Evolutionary conservation across 2,888 invertebrate species (phyloP).

Genomic region (Biston stratarius): DNA sequence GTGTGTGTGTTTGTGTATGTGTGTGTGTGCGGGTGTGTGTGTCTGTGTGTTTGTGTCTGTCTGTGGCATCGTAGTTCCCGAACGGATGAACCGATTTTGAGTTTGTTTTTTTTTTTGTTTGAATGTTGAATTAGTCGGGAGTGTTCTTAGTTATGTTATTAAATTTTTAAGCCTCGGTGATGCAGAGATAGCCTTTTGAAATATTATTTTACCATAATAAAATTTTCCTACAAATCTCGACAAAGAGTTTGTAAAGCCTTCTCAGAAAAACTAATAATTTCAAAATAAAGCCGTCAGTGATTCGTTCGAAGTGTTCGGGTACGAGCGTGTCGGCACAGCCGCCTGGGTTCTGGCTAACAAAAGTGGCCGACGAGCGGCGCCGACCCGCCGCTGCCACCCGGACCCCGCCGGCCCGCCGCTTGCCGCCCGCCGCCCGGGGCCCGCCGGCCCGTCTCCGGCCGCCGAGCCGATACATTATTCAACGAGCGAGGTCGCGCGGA

Average conservation of each 20-base stretch:
- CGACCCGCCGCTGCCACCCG: background rate
- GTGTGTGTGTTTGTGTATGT: too few relatives aligned
- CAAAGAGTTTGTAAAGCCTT: background rate
- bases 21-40: too few relatives aligned
- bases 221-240: background rate
- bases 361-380: background rate
- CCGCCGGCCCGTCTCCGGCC: background rate
- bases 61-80: too few relatives aligned
- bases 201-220: background rate
- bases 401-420: background rate
- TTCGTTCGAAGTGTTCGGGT: background rate
- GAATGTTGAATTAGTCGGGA: too few relatives aligned
- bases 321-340: background rate
- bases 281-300: background rate
- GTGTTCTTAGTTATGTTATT: too few relatives aligned
- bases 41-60: too few relatives aligned
- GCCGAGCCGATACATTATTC: conserved; percentile 23
- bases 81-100: too few relatives aligned
- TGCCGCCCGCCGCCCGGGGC: background rate
- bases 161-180: too few relatives aligned
- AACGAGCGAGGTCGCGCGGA: conserved; percentile 3
- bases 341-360: conserved; percentile 7
- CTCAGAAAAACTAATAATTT: too few relatives aligned
- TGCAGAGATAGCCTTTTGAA: too few relatives aligned
- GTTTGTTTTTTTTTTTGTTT: too few relatives aligned